A percentile compares a stretch with the other conserved stretches of the same genome.
Evolutionary conservation across 1,140 invertebrate species (phyloP).

Genomic region (Aphidius gifuensis): DNA sequence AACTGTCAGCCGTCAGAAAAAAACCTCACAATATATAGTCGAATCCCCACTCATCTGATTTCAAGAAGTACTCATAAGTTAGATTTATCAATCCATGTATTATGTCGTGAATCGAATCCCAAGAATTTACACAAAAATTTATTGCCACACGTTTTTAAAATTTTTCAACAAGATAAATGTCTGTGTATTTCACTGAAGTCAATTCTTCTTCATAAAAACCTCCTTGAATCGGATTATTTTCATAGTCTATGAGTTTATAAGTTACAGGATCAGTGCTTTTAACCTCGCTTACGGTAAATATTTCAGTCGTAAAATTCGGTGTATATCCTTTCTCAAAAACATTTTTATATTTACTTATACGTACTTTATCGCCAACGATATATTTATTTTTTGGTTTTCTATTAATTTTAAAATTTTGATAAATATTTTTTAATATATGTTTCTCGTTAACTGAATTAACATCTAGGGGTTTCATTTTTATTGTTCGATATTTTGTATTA

Average conservation of each 20-base stretch:
- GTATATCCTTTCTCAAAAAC: slow-evolving; percentile 7
- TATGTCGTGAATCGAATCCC: too few relatives aligned
- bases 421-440: background rate
- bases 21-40: too few relatives aligned
- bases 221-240: background rate
- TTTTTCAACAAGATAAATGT: background rate
- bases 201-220: slow-evolving; percentile 4
- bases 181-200: background rate
- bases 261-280: background rate
- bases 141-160: too few relatives aligned
- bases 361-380: slow-evolving; percentile 8
- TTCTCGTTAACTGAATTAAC: slow-evolving; percentile 11
- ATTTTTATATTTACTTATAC: slow-evolving; percentile 10
- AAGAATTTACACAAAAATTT: too few relatives aligned
- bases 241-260: background rate
- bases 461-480: slow-evolving; percentile 5
- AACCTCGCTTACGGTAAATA: slow-evolving; percentile 7
- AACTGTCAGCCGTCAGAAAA: too few relatives aligned
- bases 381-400: background rate
- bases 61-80: too few relatives aligned
- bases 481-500: background rate
- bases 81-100: too few relatives aligned
- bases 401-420: background rate
- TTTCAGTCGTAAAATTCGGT: slow-evolving; percentile 4
- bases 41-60: too few relatives aligned